These are phyloP conservation scores for Oriolus oriolus DNA, from an alignment of 2,113 vertebrate genomes.

Conservation along the genomic window DNA sequence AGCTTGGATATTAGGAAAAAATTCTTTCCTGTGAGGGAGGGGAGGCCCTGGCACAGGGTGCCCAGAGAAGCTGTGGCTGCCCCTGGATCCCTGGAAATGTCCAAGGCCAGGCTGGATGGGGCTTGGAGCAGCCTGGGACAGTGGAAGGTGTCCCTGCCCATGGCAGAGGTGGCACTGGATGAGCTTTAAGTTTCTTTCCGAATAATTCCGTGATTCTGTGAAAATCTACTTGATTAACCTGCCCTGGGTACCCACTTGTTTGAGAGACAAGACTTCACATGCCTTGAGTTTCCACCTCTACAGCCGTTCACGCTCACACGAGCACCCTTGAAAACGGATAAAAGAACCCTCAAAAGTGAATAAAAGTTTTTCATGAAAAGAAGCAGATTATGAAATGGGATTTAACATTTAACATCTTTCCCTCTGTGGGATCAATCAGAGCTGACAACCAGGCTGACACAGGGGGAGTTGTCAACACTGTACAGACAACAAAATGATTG, in stretches of 20 bases:
- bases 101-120: neutral
- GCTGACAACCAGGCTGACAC: neutral
- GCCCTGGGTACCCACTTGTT: rapidly evolving
- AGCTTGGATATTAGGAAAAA: neutral
- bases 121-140: neutral
- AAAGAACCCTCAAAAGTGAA: neutral
- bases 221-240: neutral
- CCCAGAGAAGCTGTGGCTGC: neutral
- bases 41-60: neutral
- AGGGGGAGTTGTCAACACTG: rapidly evolving
- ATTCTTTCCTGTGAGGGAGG: neutral
- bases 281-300: neutral
- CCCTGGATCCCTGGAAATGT: rapidly evolving
- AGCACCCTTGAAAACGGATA: neutral
- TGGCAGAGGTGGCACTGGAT: neutral
- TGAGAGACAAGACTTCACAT: neutral
- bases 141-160: neutral
- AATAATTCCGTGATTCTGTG: neutral
- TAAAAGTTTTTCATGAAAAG: neutral
- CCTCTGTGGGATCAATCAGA: neutral
- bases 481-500: neutral
- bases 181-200: neutral
- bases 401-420: neutral
- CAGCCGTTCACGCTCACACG: neutral
- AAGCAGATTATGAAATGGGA: neutral